Evolutionary conservation across 2,888 invertebrate species (phyloP).

Genomic region (Pimpla rufipes): DNA sequence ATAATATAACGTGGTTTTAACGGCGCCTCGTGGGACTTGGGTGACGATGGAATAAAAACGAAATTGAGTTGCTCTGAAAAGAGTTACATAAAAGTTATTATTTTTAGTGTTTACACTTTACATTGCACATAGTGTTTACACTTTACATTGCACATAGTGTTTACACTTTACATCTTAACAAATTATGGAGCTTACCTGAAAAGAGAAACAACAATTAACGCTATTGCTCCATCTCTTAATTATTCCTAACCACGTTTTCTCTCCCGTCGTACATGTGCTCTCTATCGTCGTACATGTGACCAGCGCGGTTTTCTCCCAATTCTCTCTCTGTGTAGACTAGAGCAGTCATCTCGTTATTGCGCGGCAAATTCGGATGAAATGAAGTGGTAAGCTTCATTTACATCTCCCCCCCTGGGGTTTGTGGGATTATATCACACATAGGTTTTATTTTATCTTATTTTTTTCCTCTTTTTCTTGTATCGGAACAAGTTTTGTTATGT

Average conservation of each 20-base stretch:
- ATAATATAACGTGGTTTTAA: neutral
- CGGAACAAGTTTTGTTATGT: constrained; percentile 33
- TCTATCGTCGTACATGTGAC: neutral
- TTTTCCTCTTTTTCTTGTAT: neutral
- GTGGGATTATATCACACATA: neutral
- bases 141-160: neutral
- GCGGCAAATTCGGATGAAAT: constrained; percentile 6
- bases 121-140: neutral
- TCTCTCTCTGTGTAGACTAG: neutral
- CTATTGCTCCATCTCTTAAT: neutral
- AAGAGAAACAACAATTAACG: constrained; percentile 10
- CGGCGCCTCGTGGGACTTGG: no score
- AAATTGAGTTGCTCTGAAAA: constrained; percentile 12
- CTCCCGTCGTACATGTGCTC: neutral
- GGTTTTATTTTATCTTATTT: neutral
- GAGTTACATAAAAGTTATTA: neutral
- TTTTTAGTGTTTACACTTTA: neutral
- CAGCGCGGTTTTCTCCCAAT: neutral
- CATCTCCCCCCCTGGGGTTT: constrained; percentile 28
- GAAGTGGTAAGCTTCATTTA: constrained; percentile 15
- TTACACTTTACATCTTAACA: neutral
- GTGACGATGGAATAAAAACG: neutral
- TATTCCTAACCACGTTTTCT: neutral
- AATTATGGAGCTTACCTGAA: constrained; percentile 2
- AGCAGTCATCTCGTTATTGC: neutral